These are phyloP conservation scores for Sarcophaga subvicina DNA, from an alignment of 2,888 invertebrate genomes.

Conservation along the genomic window DNA sequence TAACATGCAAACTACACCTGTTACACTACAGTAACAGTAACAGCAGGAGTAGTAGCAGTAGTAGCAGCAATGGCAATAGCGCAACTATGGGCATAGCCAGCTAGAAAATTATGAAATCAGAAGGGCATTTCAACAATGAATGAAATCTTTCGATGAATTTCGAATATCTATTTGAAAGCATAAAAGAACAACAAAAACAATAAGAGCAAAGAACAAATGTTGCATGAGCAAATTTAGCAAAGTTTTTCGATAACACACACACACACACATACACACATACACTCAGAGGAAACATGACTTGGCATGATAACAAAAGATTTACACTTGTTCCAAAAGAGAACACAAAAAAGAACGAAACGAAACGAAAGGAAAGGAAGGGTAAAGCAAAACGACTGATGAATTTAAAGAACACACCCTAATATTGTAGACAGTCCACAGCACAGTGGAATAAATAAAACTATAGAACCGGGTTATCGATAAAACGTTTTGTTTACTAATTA, in stretches of 20 bases:
- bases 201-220: slow-evolving; percentile 40
- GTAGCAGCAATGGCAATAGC: neutral
- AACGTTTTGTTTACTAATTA: slow-evolving; percentile 75
- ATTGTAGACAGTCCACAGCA: slow-evolving; percentile 3
- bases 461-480: slow-evolving; percentile 35
- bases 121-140: slow-evolving; percentile 56
- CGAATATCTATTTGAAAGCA: slow-evolving; percentile 17
- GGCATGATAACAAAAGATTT: slow-evolving; percentile 67
- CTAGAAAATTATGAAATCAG: slow-evolving; percentile 36
- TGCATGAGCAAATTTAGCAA: slow-evolving; percentile 52
- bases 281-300: slow-evolving; percentile 59
- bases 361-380: neutral
- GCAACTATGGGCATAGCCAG: slow-evolving; percentile 3
- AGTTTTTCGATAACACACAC: slow-evolving; percentile 24
- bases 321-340: slow-evolving; percentile 59
- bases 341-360: slow-evolving; percentile 25
- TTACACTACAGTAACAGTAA: slow-evolving; percentile 46
- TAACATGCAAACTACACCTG: slow-evolving; percentile 67
- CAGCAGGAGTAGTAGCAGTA: no score
- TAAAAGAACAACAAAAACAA: neutral
- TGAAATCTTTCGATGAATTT: slow-evolving; percentile 51
- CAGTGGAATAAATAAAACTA: neutral
- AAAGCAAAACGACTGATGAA: neutral
- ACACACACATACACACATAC: neutral
- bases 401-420: slow-evolving; percentile 14